Conservation (phyloP, 2,797 vertebrate genomes). For the Pipistrellus kuhlii region DNA sequence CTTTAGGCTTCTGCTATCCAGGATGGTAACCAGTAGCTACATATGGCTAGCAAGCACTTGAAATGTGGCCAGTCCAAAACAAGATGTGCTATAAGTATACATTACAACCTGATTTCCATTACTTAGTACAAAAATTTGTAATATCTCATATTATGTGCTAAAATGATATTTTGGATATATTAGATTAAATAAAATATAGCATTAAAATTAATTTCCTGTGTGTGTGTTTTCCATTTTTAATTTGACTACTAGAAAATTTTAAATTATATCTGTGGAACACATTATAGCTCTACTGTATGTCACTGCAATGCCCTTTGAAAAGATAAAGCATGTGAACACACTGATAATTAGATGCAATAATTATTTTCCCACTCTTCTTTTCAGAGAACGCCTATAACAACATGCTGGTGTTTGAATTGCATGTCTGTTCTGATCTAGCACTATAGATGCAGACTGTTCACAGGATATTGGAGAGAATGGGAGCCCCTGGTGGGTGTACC, state of each 20-base stretch:
- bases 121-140: not conserved
- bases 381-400: constrained; percentile 56
- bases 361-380: constrained; percentile 68
- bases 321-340: constrained; percentile 29
- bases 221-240: constrained; percentile 19
- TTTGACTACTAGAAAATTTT: constrained; percentile 18
- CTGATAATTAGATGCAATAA: constrained; percentile 55
- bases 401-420: constrained; percentile 52
- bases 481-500: constrained; percentile 62
- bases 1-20: not conserved
- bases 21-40: not conserved
- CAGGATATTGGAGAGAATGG: constrained; percentile 55
- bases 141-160: not conserved
- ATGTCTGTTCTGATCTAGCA: constrained; percentile 57
- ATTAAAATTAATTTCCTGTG: constrained; percentile 23
- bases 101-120: not conserved
- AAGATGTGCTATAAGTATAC: not conserved
- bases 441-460: constrained; percentile 12
- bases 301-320: not conserved
- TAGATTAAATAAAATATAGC: constrained; percentile 41
- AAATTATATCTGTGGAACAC: not conserved
- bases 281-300: constrained; percentile 12
- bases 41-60: not conserved
- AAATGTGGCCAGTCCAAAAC: not conserved
- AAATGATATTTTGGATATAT: constrained; percentile 11